Conservation (phyloP, 2,888 invertebrate species). For the Trachelus troglodyta region DNA sequence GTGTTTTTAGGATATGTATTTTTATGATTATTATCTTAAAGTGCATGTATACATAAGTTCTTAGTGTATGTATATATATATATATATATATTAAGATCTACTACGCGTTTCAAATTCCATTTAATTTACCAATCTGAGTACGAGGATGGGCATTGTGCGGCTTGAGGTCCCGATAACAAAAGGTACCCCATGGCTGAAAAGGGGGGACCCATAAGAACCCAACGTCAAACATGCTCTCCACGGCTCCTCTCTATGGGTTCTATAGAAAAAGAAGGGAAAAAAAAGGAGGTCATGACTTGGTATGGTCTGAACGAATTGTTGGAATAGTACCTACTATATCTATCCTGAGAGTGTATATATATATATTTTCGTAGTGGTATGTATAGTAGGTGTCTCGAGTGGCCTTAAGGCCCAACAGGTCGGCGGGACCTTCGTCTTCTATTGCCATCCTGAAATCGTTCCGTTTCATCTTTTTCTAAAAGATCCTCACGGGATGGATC, state of each 20-base stretch:
- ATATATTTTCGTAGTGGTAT: neutral
- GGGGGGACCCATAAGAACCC: neutral
- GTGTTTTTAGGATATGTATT: no score
- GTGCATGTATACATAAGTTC: no score
- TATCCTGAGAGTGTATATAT: no score
- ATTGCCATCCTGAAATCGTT: neutral
- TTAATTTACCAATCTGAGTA: conserved; percentile 4
- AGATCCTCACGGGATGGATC: neutral
- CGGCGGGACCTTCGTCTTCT: neutral
- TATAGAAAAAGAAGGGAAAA: conserved; percentile 11
- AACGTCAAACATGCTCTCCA: conserved; percentile 1
- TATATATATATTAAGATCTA: no score
- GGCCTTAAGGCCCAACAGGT: conserved; percentile 3
- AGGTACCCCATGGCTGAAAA: conserved; percentile 10
- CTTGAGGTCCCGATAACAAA: conserved; percentile 13
- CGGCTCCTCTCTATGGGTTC: conserved; percentile 10
- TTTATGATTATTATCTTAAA: no score
- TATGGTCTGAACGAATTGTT: conserved; percentile 10
- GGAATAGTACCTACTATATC: neutral
- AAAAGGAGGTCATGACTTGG: conserved; percentile 22
- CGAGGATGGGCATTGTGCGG: conserved; percentile 1
- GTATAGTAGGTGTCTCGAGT: conserved; percentile 19
- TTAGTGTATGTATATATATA: no score
- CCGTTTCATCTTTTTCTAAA: neutral
- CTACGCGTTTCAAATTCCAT: neutral